Conservation (phyloP, 2,113 vertebrate genomes). For the Pogonocichla stellata region DNA sequence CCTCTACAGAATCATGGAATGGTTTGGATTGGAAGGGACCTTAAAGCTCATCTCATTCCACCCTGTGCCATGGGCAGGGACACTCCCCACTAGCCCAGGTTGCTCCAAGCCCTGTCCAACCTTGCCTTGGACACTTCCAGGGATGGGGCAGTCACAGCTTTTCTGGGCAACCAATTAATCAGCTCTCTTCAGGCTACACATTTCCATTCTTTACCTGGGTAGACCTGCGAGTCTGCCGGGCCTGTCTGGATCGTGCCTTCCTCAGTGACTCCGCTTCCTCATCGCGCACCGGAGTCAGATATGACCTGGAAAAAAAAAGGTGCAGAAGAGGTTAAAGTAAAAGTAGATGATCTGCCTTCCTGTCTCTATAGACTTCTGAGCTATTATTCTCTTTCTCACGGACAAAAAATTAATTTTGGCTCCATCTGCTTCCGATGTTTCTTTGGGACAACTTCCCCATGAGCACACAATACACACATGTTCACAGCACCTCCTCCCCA, state of each 20-base stretch:
- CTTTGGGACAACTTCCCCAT: background rate
- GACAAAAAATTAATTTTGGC: background rate
- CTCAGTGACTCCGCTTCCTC: conserved; percentile 93
- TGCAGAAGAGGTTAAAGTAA: background rate
- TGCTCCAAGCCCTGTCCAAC: background rate
- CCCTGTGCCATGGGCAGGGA: background rate
- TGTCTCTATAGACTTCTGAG: background rate
- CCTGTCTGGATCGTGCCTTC: conserved; percentile 91
- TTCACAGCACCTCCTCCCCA: background rate
- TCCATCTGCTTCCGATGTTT: background rate
- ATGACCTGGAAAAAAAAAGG: conserved; percentile 64
- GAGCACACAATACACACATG: background rate
- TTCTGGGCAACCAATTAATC: background rate
- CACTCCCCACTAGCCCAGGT: background rate
- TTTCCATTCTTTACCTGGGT: conserved; percentile 80
- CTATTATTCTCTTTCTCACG: background rate
- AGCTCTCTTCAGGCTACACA: background rate
- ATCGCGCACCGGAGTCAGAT: conserved; percentile 86
- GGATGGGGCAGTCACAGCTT: background rate
- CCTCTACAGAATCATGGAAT: background rate
- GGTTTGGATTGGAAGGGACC: background rate
- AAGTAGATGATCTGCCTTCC: background rate
- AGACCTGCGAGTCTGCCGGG: conserved; percentile 90
- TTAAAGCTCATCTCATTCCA: background rate
- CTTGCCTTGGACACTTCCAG: background rate